phyloP scores from a whole-genome alignment of 1,140 invertebrate genomes.

The Zaprionus tsacasi region DNA sequence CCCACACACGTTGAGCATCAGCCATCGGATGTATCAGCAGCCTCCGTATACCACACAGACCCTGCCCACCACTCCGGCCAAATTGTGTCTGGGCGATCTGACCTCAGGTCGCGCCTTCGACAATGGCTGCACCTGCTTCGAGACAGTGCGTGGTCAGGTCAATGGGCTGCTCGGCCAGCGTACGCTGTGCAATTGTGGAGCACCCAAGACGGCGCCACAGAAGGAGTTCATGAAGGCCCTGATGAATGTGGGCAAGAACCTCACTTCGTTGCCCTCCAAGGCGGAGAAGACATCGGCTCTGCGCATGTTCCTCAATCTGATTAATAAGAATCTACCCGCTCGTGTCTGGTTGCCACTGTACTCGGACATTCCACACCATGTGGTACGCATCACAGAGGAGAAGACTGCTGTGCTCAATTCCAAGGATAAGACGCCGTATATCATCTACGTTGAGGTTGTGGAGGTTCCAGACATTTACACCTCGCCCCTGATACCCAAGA shows the following conservation, averaged over 20 bases:
- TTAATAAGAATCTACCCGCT: conserved; percentile 98
- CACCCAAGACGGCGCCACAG: conserved; percentile 92
- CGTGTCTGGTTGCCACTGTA: conserved; percentile 98
- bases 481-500: conserved; percentile 91
- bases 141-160: conserved; percentile 87
- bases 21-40: conserved; percentile 83
- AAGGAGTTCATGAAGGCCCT: conserved; percentile 94
- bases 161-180: conserved; percentile 90
- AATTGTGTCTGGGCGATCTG: conserved; percentile 94
- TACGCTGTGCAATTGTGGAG: conserved; percentile 90
- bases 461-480: conserved; percentile 95
- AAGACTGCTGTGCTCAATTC: conserved; percentile 99
- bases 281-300: conserved; percentile 96
- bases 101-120: conserved; percentile 97
- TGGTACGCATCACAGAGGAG: conserved; percentile 93
- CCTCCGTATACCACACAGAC: conserved; percentile 76
- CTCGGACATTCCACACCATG: conserved; percentile 96
- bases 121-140: conserved; percentile 95
- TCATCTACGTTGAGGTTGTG: conserved; percentile 98
- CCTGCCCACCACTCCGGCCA: conserved; percentile 84
- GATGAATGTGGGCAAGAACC: conserved; percentile 95
- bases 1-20: conserved; percentile 71
- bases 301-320: conserved; percentile 94
- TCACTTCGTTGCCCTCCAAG: conserved; percentile 96
- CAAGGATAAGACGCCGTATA: conserved; percentile 99